A percentile compares a stretch with the other conserved stretches of the same genome.
These are phyloP conservation scores for Equus przewalskii DNA, from an alignment of 2,113 vertebrate genomes.

Conservation along the genomic window DNA sequence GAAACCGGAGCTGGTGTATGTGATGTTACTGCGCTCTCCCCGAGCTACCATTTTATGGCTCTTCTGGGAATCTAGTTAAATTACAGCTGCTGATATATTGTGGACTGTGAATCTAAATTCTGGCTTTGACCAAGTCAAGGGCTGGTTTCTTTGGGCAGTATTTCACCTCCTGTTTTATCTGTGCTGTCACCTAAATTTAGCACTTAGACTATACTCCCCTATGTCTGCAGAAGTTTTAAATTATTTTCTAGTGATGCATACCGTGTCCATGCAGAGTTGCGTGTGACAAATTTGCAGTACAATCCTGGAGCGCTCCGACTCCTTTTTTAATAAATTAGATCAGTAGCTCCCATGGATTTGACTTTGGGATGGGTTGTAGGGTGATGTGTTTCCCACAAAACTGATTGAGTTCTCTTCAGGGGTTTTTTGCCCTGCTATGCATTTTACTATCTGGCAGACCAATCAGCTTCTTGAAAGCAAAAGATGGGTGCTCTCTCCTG, in stretches of 20 bases:
- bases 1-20: constrained; percentile 38
- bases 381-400: constrained; percentile 57
- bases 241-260: constrained; percentile 71
- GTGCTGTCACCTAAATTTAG: constrained; percentile 74
- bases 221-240: constrained; percentile 70
- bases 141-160: constrained; percentile 52
- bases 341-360: constrained; percentile 33
- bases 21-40: constrained; percentile 73
- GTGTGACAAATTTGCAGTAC: constrained; percentile 68
- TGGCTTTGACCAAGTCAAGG: constrained; percentile 74
- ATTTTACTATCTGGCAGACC: constrained; percentile 37
- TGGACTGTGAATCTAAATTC: constrained; percentile 74
- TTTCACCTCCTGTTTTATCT: constrained; percentile 78
- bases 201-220: constrained; percentile 1
- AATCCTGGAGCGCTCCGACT: constrained; percentile 53
- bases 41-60: constrained; percentile 66
- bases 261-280: constrained; percentile 45
- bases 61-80: constrained; percentile 80
- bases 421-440: not conserved
- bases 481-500: not conserved
- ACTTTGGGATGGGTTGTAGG: constrained; percentile 68
- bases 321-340: constrained; percentile 63
- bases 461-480: constrained; percentile 58
- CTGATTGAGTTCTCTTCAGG: constrained; percentile 38
- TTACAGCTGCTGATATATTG: constrained; percentile 80